Base-by-base conservation (phyloP, 2,888 invertebrate species). In the Philereme vetulata region DNA sequence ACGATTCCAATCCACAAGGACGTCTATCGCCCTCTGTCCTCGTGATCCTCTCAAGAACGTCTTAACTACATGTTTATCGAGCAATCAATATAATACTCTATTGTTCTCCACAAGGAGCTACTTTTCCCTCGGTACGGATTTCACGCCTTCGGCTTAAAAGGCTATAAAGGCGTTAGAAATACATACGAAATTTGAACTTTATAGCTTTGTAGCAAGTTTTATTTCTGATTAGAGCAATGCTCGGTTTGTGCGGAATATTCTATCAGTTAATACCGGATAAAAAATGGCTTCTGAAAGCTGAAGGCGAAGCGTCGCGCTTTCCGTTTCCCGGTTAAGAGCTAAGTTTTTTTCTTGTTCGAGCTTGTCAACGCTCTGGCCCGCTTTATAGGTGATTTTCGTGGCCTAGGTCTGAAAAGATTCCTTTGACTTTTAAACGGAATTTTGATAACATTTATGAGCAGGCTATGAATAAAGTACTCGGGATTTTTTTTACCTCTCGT, bases 231-330 rank as follows among this genome's bases (percentile, higher is more conserved):
- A 70, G 70, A 74, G 66, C 56, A 66, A 66, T 67, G 62, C 68
- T 63, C 67, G 70, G 70, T 65, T 62, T 75, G 76, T 75, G 72
- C 66, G 69, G 75, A 74, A 78, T 80, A 78, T 77, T 76, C 68
- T 59, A 66, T 61, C 72, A 74, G 74, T 78, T 80, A 81, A 78
- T 82, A 81, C 80, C 77, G 81, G 80, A 81, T 82, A 83, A 84
- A 82, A 82, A 83, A 85, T 83, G 79, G 78, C 79, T 82, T 75
- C 84, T 86, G 81, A 84, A 87, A 84, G 77, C 84, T 84, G 80
- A 81, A 84, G 82, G 75, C 77, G 77, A 75, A 66, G 79, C 79
- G 80, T 79, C 81, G 79, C 80, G 76, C 78, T 85, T 82, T 77
- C 82, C 81, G 80, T 75, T 84, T 85, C 76, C 80, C 77, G 77